Evolutionary conservation across 2,797 vertebrate species (phyloP).

Genomic region (Lophotriccus pileatus): DNA sequence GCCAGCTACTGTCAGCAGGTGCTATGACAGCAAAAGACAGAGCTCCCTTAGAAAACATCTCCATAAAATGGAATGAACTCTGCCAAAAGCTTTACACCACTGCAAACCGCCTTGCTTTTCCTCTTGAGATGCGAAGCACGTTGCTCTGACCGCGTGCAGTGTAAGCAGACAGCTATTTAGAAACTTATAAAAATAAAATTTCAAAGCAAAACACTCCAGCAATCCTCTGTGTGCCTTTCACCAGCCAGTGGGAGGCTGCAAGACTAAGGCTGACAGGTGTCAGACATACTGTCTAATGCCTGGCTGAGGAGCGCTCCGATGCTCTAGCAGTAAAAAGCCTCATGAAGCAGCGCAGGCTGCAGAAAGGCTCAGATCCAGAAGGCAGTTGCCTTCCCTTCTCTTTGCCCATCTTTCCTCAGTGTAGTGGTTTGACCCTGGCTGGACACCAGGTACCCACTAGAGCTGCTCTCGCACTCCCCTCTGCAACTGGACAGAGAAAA

Average conservation of each 20-base stretch:
- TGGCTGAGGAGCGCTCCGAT: rapidly evolving
- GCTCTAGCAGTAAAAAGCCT: neutral
- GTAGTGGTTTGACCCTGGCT: too few relatives aligned
- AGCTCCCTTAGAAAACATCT: neutral
- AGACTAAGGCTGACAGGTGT: neutral
- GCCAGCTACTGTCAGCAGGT: neutral
- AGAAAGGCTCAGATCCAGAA: neutral
- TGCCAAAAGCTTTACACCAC: neutral
- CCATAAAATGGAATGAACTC: neutral
- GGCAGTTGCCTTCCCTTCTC: neutral
- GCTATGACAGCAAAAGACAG: neutral
- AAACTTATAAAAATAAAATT: constrained; percentile 8
- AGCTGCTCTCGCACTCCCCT: too few relatives aligned
- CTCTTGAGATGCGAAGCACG: neutral
- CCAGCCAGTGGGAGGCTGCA: neutral
- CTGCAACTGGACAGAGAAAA: too few relatives aligned
- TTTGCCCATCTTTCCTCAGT: neutral
- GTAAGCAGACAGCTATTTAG: constrained; percentile 8
- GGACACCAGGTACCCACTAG: too few relatives aligned
- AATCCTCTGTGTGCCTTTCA: neutral
- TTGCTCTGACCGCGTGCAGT: neutral
- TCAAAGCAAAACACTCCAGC: neutral
- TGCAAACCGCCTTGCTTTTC: neutral
- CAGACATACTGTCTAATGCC: neutral
- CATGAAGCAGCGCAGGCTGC: neutral